Evolutionary conservation across 2,888 invertebrate species (phyloP), one percentile per base, ranked within the genome.

Genomic region (Ormyrus nitidulus): DNA sequence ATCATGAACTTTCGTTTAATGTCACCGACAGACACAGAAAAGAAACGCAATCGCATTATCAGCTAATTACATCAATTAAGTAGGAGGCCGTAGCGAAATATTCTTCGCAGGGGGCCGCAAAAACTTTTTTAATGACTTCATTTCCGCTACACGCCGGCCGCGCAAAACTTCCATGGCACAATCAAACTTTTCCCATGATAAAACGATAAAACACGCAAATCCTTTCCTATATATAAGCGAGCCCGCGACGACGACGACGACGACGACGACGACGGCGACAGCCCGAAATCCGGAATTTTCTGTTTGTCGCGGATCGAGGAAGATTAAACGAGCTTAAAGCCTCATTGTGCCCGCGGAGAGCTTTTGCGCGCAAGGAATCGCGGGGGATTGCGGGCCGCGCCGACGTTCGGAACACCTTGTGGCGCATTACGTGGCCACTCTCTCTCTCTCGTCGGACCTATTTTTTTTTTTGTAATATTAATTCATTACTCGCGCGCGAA

Each of bases 221-320:
- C 78, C 72, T 69, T 69, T 54, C 11, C 8, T 53, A 66, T 34
- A 66, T 34, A 19, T 49, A 48, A n/a, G 53, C 48, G 19, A 34
- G 51, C 34, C 13, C 13, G 53, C 74, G 69, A 59, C 19, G 9
- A 19, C 13, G 19, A 64, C n/a, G 64, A 7, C 48, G 5, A 5
- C 49, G 77, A 71, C 77, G 73, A 19, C 80, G 76, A 54, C 79
- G 75, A 19, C 58, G 19, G 65, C 66, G 72, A 59, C 64, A 70
- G 70, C 49, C 79, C 79, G 78, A 76, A 81, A 81, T 68, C 79
- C 81, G 71, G 76, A 83, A 83, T 83, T 83, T 82, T 78, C 66
- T 72, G 83, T 80, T 84, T 84, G 83, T 83, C 83, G 82, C 72
- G 81, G 83, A 84, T 85, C 84, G 84, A 84, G 84, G 82, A 82